Evolutionary conservation across 2,888 invertebrate species (phyloP).

Genomic region (Agrochola macilenta): DNA sequence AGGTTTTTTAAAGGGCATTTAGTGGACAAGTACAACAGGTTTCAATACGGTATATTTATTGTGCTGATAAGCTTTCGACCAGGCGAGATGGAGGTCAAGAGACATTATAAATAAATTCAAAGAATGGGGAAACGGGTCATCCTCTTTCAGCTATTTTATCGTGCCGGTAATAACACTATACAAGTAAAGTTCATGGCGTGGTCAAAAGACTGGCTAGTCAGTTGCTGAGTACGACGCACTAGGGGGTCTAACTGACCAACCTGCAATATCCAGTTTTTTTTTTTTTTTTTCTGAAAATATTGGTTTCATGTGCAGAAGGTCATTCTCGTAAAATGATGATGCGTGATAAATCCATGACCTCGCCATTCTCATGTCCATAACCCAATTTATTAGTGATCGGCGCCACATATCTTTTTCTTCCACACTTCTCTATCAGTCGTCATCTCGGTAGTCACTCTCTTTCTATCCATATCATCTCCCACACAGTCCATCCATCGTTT

Average conservation of each 20-base stretch:
- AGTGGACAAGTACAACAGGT: not conserved
- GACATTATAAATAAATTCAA: not conserved
- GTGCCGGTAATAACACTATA: not conserved
- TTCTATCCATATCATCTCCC: too few relatives aligned
- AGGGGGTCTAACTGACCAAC: not conserved
- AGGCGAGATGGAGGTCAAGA: not conserved
- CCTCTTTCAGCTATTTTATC: not conserved
- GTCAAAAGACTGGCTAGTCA: too few relatives aligned
- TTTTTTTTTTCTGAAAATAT: not conserved
- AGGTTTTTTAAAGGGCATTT: slow-evolving; percentile 2
- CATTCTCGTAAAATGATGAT: not conserved
- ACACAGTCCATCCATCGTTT: too few relatives aligned
- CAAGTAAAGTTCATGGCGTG: not conserved
- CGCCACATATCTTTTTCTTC: too few relatives aligned
- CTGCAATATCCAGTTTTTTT: not conserved
- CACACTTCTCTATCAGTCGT: too few relatives aligned
- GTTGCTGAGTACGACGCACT: too few relatives aligned
- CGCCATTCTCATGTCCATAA: too few relatives aligned
- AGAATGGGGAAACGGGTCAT: not conserved
- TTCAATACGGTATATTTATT: not conserved
- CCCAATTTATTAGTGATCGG: too few relatives aligned
- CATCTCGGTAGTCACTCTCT: too few relatives aligned
- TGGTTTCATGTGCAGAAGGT: not conserved
- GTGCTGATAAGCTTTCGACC: slow-evolving; percentile 1
- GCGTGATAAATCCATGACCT: not conserved